Base-by-base conservation (phyloP, 1,140 invertebrate species). In the Drosophila nikananu region DNA sequence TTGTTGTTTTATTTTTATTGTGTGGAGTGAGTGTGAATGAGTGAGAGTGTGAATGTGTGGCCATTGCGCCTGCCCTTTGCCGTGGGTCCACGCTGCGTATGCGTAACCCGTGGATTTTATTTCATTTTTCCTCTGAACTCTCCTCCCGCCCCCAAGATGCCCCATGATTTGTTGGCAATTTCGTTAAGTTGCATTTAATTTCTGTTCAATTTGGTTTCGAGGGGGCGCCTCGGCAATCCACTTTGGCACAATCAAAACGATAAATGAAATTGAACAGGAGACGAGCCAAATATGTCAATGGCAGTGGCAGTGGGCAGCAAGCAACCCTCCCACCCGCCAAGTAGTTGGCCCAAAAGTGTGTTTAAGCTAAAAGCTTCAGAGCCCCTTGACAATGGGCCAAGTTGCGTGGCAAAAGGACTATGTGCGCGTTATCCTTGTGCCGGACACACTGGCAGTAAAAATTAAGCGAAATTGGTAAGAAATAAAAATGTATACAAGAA, bases 341-440 rank as follows among this genome's bases (percentile, higher is more conserved):
- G 86, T 90, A 90, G 86, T 90, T 90, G 84, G 86, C 81, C 84
- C 76, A 77, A 90, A 90, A 90, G 86, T 90, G 86, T 90, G 89
- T 90, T 90, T 90, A 90, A 90, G 86, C 86, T 90, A 90, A 90
- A 90, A 90, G 86, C 86, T 82, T 86, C 79, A 77, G 70, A 86
- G 64, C 65, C 71, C 76, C 81, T 86, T 86, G 84, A 89, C 84
- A 84, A 84, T 84, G 77, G 76, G 84, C 84, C 84, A 87, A 81
- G 78, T 77, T 89, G 61, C 66, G 71, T 71, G 63, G 63, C 66
- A 25, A 49, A 49, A 77, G 41, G 64, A 25, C 52, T 48, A 3
- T 52, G 17, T 51, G 49, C 19, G 60, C 72, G 59, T 63, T 73
- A 55, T 77, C 54, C 57, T 52, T 17, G 61, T 39, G 30, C 13